Evolutionary conservation across 1,140 invertebrate species (phyloP).

Genomic region (Gryllus bimaculatus): DNA sequence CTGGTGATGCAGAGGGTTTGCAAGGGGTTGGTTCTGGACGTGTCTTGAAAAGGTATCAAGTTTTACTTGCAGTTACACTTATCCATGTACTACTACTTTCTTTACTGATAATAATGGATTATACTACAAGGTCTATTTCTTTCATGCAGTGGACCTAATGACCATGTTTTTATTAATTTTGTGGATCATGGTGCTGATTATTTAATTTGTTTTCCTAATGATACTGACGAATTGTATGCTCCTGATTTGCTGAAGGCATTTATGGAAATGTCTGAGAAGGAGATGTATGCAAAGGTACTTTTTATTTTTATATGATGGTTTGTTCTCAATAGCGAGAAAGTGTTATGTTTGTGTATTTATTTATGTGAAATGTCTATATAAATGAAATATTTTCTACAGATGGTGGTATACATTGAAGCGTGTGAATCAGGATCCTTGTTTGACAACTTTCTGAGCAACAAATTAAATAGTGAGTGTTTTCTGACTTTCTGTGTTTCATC

Average conservation of each 20-base stretch:
- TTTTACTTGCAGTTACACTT: constrained; percentile 16
- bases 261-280: constrained; percentile 38
- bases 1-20: constrained; percentile 39
- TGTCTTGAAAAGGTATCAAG: constrained; percentile 42
- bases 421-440: constrained; percentile 63
- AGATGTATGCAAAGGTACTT: constrained; percentile 37
- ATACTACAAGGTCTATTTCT: background rate
- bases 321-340: background rate
- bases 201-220: constrained; percentile 44
- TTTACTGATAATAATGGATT: background rate
- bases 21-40: constrained; percentile 40
- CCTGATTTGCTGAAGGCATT: constrained; percentile 32
- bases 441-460: constrained; percentile 41
- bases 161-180: constrained; percentile 55
- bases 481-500: background rate
- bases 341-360: background rate
- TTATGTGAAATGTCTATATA: background rate
- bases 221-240: constrained; percentile 28
- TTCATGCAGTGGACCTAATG: constrained; percentile 42
- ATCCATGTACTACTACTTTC: background rate
- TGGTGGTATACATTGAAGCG: constrained; percentile 56
- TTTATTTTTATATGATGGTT: background rate
- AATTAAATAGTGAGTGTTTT: constrained; percentile 42
- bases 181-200: constrained; percentile 54
- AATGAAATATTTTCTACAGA: constrained; percentile 31